A percentile compares a stretch with the other conserved stretches of the same genome.
These are phyloP conservation scores for Diploptera punctata DNA, from an alignment of 2,888 invertebrate species.

Conservation along the genomic window DNA sequence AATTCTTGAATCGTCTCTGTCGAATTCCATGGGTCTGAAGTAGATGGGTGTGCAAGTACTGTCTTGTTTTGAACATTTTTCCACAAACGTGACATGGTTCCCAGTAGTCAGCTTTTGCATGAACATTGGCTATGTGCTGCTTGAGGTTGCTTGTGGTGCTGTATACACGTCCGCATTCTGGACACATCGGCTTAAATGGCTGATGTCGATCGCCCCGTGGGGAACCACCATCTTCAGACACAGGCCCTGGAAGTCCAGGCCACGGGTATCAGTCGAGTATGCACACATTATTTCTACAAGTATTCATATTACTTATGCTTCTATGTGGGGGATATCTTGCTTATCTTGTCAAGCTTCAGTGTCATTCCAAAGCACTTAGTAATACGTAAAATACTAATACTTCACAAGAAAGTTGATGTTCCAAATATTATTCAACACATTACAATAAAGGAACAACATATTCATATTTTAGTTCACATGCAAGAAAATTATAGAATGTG, in stretches of 20 bases:
- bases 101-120: constrained; percentile 71
- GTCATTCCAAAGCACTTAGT: too few relatives aligned
- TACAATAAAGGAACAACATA: too few relatives aligned
- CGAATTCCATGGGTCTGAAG: constrained; percentile 77
- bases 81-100: constrained; percentile 75
- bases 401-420: too few relatives aligned
- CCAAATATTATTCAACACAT: too few relatives aligned
- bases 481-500: too few relatives aligned
- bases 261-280: constrained; percentile 34
- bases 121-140: constrained; percentile 79
- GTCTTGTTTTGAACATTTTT: constrained; percentile 77
- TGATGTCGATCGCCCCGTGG: constrained; percentile 6
- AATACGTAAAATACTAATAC: too few relatives aligned
- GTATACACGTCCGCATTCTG: constrained; percentile 51
- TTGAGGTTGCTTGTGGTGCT: constrained; percentile 69
- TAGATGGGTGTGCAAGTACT: constrained; percentile 78
- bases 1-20: constrained; percentile 60
- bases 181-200: constrained; percentile 48
- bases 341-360: too few relatives aligned
- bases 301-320: background rate
- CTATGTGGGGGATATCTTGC: background rate
- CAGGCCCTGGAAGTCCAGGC: constrained; percentile 44
- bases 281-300: background rate
- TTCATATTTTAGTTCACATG: too few relatives aligned
- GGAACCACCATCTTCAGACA: constrained; percentile 31